phyloP scores from a whole-genome alignment of 2,888 invertebrate genomes.

The Ametastegia equiseti region DNA sequence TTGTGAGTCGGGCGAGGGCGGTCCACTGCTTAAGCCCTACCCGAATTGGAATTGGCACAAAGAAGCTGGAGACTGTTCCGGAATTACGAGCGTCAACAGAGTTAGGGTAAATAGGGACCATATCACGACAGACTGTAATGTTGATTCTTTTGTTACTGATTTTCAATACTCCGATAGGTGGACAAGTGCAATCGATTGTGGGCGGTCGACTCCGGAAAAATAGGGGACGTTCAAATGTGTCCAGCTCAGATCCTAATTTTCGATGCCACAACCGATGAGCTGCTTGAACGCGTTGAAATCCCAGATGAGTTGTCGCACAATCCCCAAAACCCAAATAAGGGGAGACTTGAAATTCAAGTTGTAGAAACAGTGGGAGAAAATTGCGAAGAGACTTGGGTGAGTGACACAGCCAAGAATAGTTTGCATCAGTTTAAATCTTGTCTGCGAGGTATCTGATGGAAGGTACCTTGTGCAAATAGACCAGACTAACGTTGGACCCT shows the following conservation, averaged over 20 bases:
- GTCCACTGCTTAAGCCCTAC: constrained; percentile 78
- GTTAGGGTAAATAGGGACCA: constrained; percentile 67
- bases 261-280: neutral
- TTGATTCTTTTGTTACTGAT: too few species aligned
- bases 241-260: neutral
- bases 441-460: too few species aligned
- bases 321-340: neutral
- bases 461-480: too few species aligned
- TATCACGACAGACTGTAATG: neutral
- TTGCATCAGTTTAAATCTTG: too few species aligned
- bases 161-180: neutral
- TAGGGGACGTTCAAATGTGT: neutral
- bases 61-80: constrained; percentile 80
- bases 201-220: neutral
- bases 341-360: neutral
- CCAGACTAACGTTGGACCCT: too few species aligned
- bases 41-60: constrained; percentile 83
- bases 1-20: constrained; percentile 69
- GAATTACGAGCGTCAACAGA: constrained; percentile 85
- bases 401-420: too few species aligned
- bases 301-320: neutral
- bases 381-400: neutral
- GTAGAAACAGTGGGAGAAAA: neutral
- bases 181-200: neutral
- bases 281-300: neutral